Conservation (phyloP, 2,113 vertebrate genomes). For the Hypomesus transpacificus region DNA sequence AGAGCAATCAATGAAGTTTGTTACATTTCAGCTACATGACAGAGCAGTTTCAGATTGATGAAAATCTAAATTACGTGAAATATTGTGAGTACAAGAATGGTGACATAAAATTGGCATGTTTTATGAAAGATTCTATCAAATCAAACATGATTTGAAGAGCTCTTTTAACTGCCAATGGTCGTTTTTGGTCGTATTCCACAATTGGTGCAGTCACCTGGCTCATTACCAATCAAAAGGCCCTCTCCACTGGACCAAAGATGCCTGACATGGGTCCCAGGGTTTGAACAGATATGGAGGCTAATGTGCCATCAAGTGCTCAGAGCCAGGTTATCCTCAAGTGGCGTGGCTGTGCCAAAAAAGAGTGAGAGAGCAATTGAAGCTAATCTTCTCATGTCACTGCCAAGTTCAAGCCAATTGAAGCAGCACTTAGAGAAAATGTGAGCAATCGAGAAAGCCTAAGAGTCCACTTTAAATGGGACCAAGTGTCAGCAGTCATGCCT, state of each 20-base stretch:
- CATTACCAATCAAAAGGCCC: background rate
- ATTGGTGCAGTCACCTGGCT: background rate
- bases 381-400: constrained; percentile 51
- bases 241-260: constrained; percentile 3
- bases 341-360: constrained; percentile 31
- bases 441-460: constrained; percentile 44
- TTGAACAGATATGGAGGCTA: constrained; percentile 39
- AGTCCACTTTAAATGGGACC: constrained; percentile 44
- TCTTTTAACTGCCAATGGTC: too few species aligned
- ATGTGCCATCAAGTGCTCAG: constrained; percentile 30
- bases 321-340: constrained; percentile 36
- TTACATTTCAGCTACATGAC: too few species aligned
- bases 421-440: constrained; percentile 55
- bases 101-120: too few species aligned
- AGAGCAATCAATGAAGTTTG: background rate
- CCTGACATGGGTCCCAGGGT: constrained; percentile 8
- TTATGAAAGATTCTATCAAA: too few species aligned
- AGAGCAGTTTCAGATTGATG: too few species aligned
- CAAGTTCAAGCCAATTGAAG: constrained; percentile 51
- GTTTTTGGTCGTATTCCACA: too few species aligned
- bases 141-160: too few species aligned
- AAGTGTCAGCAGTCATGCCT: constrained; percentile 42
- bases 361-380: constrained; percentile 38
- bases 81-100: too few species aligned
- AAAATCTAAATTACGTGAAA: too few species aligned